Base-by-base conservation (phyloP, 2,888 invertebrate species). In the Ormyrus labotus region DNA sequence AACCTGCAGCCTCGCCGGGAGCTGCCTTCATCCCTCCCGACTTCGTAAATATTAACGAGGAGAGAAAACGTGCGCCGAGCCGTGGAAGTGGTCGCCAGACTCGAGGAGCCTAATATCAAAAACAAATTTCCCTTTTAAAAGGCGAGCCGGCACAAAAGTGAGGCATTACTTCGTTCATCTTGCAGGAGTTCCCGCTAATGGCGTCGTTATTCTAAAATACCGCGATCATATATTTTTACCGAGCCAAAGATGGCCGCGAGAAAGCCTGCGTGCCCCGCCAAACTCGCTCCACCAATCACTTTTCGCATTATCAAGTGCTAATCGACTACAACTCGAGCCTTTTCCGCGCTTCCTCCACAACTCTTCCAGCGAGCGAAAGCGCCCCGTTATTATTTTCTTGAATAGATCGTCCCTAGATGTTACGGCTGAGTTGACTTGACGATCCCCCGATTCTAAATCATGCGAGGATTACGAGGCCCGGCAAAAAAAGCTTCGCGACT, bases 171-270 rank as follows among this genome's bases (percentile, higher is more conserved):
- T 84, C 86, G 85, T 86, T 86, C 87, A 87, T 88, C 88, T 87
- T 86, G 87, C 87, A 86, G 84, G 86, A 87, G 85, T 87, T 86
- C 78, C 85, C 86, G 86, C 87, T 90, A 89, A 90, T 90, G 89
- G 89, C 87, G 85, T 89, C 89, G 88, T 90, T 90, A 90, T 88
- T 90, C 88, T 88, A 88, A 89, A 89, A 89, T 87, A 88, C 88
- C 87, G 87, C 88, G 88, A 88, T 88, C 88, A 85, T 88, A 88
- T 89, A 89, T 89, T 87, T 81, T 81, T 80, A 71, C 75, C 69
- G 57, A 70, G 78, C 64, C 75, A 82, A 82, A 81, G 78, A 65
- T 75, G 75, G 72, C 71, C 57, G 74, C 70, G 10, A 57, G 61
- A 50, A 19, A 61, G 51, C 58, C 11, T n/a, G 48, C 34, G 51